Conservation (phyloP, 2,888 invertebrate genomes). For the Plagodis dolabraria region DNA sequence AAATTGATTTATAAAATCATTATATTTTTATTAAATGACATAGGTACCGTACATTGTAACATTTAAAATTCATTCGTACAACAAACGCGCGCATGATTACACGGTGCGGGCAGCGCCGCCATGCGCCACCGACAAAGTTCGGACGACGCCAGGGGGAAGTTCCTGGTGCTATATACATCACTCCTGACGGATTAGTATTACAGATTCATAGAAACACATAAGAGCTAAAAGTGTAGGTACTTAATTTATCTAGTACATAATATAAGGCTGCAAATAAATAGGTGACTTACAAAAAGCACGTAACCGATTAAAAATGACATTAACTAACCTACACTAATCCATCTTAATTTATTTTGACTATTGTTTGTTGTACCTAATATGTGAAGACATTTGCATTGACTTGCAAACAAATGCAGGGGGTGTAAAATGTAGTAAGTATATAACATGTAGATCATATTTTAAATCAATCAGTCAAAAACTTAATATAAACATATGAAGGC, state of each 20-base stretch:
- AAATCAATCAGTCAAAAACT: slow-evolving; percentile 79
- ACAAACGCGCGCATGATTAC: slow-evolving; percentile 48
- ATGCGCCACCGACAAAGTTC: no score
- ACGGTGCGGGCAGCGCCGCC: slow-evolving; percentile 7
- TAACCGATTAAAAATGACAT: slow-evolving; percentile 29
- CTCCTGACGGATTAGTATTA: slow-evolving; percentile 50
- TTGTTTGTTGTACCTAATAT: slow-evolving; percentile 61
- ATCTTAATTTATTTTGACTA: slow-evolving; percentile 61
- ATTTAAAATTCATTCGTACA: slow-evolving; percentile 68
- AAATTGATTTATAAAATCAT: slow-evolving; percentile 55
- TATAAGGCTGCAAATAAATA: slow-evolving; percentile 55
- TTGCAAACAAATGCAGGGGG: slow-evolving; percentile 63
- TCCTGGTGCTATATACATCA: slow-evolving; percentile 37
- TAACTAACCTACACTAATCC: slow-evolving; percentile 48
- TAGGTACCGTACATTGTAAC: slow-evolving; percentile 61
- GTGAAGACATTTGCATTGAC: slow-evolving; percentile 61
- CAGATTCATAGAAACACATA: slow-evolving; percentile 33
- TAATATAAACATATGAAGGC: slow-evolving; percentile 70
- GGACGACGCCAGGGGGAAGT: slow-evolving; percentile 31
- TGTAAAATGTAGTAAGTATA: slow-evolving; percentile 53
- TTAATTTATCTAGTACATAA: slow-evolving; percentile 9
- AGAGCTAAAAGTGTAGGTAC: slow-evolving; percentile 8
- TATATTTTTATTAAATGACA: slow-evolving; percentile 71
- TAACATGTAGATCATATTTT: slow-evolving; percentile 61
- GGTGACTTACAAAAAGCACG: slow-evolving; percentile 42